A percentile compares a stretch with the other conserved stretches of the same genome.
phyloP scores from a whole-genome alignment of 2,888 invertebrate species.

The Pristionchus entomophagus region DNA sequence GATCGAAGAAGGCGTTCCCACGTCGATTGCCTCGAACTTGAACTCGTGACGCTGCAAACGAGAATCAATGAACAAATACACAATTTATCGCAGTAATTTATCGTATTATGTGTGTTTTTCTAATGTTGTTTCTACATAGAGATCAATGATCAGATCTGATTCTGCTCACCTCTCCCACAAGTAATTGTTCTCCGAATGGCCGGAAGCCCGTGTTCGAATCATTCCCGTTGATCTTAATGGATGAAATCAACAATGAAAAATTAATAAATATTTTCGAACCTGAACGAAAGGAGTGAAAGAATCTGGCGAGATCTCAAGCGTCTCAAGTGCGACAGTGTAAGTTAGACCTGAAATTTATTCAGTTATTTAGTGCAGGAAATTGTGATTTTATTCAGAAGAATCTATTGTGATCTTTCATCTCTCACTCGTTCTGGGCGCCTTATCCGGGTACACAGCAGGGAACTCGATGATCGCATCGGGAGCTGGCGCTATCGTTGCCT shows the following conservation, averaged over 20 bases:
- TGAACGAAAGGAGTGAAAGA: not conserved
- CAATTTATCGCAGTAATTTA: not conserved
- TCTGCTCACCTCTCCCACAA: not conserved
- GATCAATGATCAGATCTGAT: no score
- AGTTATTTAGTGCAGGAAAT: no score
- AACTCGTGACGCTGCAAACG: slow-evolving; percentile 53
- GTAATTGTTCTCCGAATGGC: not conserved
- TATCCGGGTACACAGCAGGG: slow-evolving; percentile 77
- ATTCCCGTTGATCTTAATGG: not conserved
- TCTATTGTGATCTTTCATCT: slow-evolving; percentile 36
- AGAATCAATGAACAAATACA: not conserved
- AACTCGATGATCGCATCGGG: slow-evolving; percentile 74
- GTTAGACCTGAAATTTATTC: slow-evolving; percentile 7
- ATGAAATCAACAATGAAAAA: not conserved
- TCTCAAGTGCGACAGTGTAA: slow-evolving; percentile 38
- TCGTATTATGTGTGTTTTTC: no score
- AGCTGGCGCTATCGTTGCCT: slow-evolving; percentile 49
- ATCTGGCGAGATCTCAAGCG: not conserved
- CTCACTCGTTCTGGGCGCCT: slow-evolving; percentile 56
- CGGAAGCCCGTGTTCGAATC: slow-evolving; percentile 44
- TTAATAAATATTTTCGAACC: not conserved
- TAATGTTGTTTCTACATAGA: no score
- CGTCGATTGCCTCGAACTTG: slow-evolving; percentile 60
- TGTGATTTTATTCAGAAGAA: not conserved
- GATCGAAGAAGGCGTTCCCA: slow-evolving; percentile 48